Evolutionary conservation across 2,113 vertebrate genomes (phyloP), one percentile per base, ranked within the genome.

Genomic region (Haliaeetus leucogaster): DNA sequence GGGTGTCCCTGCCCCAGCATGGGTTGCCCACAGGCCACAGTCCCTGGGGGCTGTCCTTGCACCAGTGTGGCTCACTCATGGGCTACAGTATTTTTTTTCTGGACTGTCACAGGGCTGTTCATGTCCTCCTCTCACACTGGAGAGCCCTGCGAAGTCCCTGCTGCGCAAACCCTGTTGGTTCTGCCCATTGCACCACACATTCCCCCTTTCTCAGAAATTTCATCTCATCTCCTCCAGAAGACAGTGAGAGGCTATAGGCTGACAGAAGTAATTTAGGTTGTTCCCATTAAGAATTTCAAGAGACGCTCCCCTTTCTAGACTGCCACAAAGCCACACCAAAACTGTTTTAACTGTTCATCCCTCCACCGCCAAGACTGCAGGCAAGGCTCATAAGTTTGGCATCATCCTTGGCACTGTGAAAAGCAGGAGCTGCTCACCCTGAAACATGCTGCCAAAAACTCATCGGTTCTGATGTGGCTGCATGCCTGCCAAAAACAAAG

Each of bases 381-480:
- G 19, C 47, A 66, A 6, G 4, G 48, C 26, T 86, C 30, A 5
- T 66, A 23, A 76, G 8, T 55, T 48, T 71, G 50, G 45, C 40
- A 68, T 63, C 13, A 2, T 50, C 48, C 23, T 66, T 25, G 22
- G 42, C 88, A 66, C 11, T 13, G 23, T n/a, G 47, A 70, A 85
- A 47, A 78, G 68, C 20, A 47, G 36, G 36, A 80, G 21, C 9
- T 42, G 23, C 36, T 82, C 9, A 10, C 20, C 2, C 13, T 17
- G 36, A 73, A 59, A 56, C 4, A 34, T 0, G 0, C 23, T 62
- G 27, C 36, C 50, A 86, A 72, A 65, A 22, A 15, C 14, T 34
- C 9, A 27, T 7, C 1, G 0, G 19, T 68, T 83, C 90, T 63
- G 18, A 45, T 9, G 8, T 6, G 0, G 0, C 14, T 30, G 76